Evolutionary conservation across 2,888 invertebrate species (phyloP), one percentile per base, ranked within the genome.

Genomic region (Hemithea aestivaria): DNA sequence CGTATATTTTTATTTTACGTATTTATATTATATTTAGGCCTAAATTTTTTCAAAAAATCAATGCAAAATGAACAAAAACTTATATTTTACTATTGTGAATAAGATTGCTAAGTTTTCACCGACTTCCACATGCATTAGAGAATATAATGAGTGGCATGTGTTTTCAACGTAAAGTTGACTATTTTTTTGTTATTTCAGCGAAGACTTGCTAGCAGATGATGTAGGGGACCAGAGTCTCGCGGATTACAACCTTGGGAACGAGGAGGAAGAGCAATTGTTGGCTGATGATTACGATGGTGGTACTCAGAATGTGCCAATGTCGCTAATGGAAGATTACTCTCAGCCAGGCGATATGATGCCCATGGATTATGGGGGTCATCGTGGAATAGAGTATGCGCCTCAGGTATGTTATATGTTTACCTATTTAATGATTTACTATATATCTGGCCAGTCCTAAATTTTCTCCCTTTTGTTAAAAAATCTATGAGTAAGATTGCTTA

Each of bases 241-340:
- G 1, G 87, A 88, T 51, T 88, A 87, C 49, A 87, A 87, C 53
- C 75, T 87, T 40, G 88, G 87, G 1, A 85, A 87, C 55, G 88
- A 88, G 31, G 88, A 88, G 34, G 88, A 88, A 42, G 87, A 88
- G 23, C 77, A 87, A 47, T 70, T 88, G 1, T 51, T 88, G 35
- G 87, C 87, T 25, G 88, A 87, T 43, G 88, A 85, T 47, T 85
- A 78, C 35, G 84, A 83, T 11, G 63, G 65, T 4, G 64, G 62
- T 1, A 66, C 80, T 2, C 84, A 85, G 48, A 85, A 80, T 64
- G 83, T 84, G 1, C 83, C 84, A 0, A 59, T 66, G 0, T 72
- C 81, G 0, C 42, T 71, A 12, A 65, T 26, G 3, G 41, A 66
- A 1, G 47, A 47, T 6, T 81, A 73, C 36, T 52, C 62, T 24